These are phyloP conservation scores for Piscicola geometra DNA, from an alignment of 2,888 invertebrate species.

Conservation along the genomic window DNA sequence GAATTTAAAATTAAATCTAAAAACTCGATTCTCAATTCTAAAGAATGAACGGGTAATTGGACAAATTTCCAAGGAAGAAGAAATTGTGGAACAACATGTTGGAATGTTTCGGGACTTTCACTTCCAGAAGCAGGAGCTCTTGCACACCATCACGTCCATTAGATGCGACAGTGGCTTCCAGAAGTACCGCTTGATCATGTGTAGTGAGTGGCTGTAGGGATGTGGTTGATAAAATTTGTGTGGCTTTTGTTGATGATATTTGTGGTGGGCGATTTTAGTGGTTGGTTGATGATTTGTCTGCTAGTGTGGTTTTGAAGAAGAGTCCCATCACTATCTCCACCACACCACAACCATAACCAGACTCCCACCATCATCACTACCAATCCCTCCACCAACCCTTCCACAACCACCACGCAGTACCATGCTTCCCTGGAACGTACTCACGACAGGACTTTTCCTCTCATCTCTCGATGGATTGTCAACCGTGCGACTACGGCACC, in stretches of 20 bases:
- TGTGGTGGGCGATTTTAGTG: no score
- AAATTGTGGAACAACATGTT: no score
- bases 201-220: slow-evolving; percentile 12
- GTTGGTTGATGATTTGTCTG: no score
- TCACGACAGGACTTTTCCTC: slow-evolving; percentile 6
- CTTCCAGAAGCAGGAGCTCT: slow-evolving; percentile 31
- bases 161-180: slow-evolving; percentile 29
- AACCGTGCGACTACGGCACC: slow-evolving; percentile 23
- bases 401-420: slow-evolving; percentile 10
- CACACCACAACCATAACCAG: no score
- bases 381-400: not conserved
- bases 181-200: slow-evolving; percentile 15
- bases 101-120: slow-evolving; percentile 6
- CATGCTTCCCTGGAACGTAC: slow-evolving; percentile 35
- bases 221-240: no score
- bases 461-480: not conserved
- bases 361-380: no score
- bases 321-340: not conserved
- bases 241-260: no score
- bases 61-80: no score
- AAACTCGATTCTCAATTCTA: no score
- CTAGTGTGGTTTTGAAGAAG: no score
- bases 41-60: no score
- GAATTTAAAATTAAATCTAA: no score
- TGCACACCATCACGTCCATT: slow-evolving; percentile 22